Base-by-base conservation (phyloP, 2,888 invertebrate genomes). In the Marronus borbonicus region DNA sequence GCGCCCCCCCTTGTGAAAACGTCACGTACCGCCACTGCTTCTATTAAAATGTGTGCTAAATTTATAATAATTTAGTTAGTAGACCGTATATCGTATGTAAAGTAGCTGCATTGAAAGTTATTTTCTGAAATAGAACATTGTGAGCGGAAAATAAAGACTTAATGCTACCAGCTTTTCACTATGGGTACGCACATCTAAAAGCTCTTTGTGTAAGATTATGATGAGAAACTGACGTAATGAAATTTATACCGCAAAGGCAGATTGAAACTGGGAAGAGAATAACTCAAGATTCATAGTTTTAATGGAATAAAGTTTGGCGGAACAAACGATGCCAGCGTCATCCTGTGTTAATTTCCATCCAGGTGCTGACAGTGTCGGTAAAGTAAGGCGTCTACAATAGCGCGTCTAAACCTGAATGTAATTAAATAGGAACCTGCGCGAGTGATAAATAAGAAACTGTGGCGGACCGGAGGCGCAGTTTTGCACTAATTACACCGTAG, bases 401-500 rank as follows among this genome's bases (percentile, higher is more conserved):
- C 50, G 68, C 50, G 24, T 50, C 68, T 68, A 68, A 68, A 50
- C 50, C 68, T 50, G 68, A 50, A 68, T 68, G 50, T 68, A 68
- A 68, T 68, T 68, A 65, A 65, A 65, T 65, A 49, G 68, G 52
- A 68, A 20, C 50, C 68, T 12, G 68, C 49, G 28, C 65, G 65
- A 14, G 31, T 7, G 68, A 68, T 68, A 68, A 68, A 68, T 68
- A 68, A 68, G 50, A 68, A 44, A 50, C 68, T 50, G 68, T 28
- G 50, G 68, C 68, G 50, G 28, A 50, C 68, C 44, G 68, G 50
- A 50, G 50, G 68, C 68, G 49, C 68, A 28, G 60, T 60, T 74
- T 44, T 60, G 60, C 72, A 60, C 60, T 74, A 74, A 74, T 60
- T 74, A 74, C 60, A 74, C 60, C 49, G 39, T 74, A 39, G 72